Base-by-base conservation (phyloP, 30 jellyfish, hydroid and myxozoan genomes). In the Clytia hemisphaerica region DNA sequence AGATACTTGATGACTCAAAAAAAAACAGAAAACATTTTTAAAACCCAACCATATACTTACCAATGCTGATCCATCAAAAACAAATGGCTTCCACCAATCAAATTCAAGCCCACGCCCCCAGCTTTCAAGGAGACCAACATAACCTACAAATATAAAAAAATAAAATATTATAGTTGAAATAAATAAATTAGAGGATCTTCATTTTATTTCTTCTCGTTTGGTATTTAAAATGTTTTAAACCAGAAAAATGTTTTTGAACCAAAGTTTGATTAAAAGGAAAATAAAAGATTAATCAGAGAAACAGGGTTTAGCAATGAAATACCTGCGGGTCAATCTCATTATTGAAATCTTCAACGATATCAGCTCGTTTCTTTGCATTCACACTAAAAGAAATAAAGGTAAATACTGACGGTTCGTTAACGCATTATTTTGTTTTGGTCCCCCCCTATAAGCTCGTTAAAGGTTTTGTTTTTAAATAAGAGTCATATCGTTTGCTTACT, bases 91-190 rank as follows among this genome's bases (percentile, higher is more conserved):
- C 94, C 98, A 34, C 98, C 98, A 34, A 90, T 67, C 68, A 90
- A 72, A 58, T 90, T 90, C 70, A 90, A 70, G 6, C 98, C 98
- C 45, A 90, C 98, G 12, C 98, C 98, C 19, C 98, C 98, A 36
- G 98, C 98, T 61, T 76, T 81, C 59, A 90, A 73, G 2, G 98
- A 90, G n/a, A 90, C 92, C 54, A 90, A 65, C 84, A 88, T 65
- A 26, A 88, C 83, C 94, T 88, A 19, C 30, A 75, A 48, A 59
- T 6, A n/a, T n/a, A n/a, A n/a, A n/a, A n/a, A n/a, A n/a, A n/a
- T n/a, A n/a, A n/a, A n/a, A n/a, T n/a, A n/a, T n/a, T n/a, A 25
- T 3, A 14, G 3, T 31, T 31, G 28, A 1, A 36, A 9, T 26
- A 33, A 25, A 25, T 18, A 42, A 6, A 65, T 12, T 26, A 67